A percentile compares a stretch with the other conserved stretches of the same genome.
Evolutionary conservation across 2,888 invertebrate genomes (phyloP).

Genomic region (Perizoma flavofasciatum): DNA sequence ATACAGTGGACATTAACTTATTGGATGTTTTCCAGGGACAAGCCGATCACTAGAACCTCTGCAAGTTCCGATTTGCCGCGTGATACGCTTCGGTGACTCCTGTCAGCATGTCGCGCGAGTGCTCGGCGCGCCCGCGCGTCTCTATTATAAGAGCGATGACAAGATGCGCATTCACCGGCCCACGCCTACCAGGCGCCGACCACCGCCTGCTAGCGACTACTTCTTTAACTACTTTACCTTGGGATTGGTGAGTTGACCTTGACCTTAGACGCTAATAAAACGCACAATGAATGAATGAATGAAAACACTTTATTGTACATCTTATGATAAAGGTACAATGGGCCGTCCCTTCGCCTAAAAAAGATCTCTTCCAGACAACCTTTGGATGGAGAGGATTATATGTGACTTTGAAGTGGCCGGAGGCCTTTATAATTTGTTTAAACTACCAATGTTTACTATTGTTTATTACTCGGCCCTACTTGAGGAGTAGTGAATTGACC

Average conservation of each 20-base stretch:
- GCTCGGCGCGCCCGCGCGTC: constrained; percentile 95
- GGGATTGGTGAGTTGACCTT: constrained; percentile 89
- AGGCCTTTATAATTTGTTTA: too few relatives aligned
- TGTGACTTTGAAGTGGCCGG: too few relatives aligned
- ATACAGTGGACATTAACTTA: too few relatives aligned
- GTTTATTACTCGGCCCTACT: background rate
- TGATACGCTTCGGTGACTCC: constrained; percentile 92
- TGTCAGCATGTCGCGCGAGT: constrained; percentile 95
- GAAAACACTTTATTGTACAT: too few relatives aligned
- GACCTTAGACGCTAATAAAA: background rate
- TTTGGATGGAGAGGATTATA: too few relatives aligned
- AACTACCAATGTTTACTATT: too few relatives aligned
- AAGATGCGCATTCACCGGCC: constrained; percentile 99
- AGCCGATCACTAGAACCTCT: constrained; percentile 85
- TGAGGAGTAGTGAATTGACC: background rate
- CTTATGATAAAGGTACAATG: too few relatives aligned
- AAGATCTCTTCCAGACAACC: too few relatives aligned
- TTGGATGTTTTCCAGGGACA: constrained; percentile 64
- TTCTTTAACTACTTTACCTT: constrained; percentile 99
- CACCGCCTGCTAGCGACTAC: constrained; percentile 95
- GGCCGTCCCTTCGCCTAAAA: too few relatives aligned
- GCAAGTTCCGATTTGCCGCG: constrained; percentile 85
- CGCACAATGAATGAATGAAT: too few relatives aligned
- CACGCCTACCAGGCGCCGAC: constrained; percentile 88
- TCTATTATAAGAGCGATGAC: constrained; percentile 99